Base-by-base conservation (phyloP, 2,113 vertebrate species). In the Electrona antarctica region DNA sequence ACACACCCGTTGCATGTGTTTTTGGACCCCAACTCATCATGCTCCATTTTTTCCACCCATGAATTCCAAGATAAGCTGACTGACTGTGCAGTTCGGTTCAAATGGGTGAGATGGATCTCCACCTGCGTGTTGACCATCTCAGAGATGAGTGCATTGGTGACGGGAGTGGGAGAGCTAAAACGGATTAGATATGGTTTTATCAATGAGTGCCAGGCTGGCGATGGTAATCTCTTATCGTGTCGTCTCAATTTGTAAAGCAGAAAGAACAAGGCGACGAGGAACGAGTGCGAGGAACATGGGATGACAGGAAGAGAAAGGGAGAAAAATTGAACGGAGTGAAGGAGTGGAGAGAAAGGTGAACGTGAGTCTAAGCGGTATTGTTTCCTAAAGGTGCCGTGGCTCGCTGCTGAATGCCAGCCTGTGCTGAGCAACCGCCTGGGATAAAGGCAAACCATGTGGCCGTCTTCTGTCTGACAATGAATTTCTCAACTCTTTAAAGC, bases 121-220 rank as follows among this genome's bases (percentile, higher is more conserved):
- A 77, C 33, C 54, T 33, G 93, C 90, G 85, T 87, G 82, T 84
- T 91, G 91, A 92, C 91, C 86, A 85, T 86, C 85, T 87, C 78
- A 84, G 85, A 87, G 86, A 94, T 51, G 83, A 92, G 91, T 74
- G 78, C 83, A 86, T 92, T 84, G 84, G 83, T 82, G 75, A 54
- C 89, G 89, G 89, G 82, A 79, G 68, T 74, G 82, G 60, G 73
- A 45, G 7, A 46, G 60, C 86, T 77, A 73, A 89, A 91, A 92
- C 90, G 90, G 88, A 92, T 93, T 94, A 90, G 92, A 92, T 85
- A 89, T 85, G 85, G 83, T 85, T 94, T 96, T 94, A 95, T 96
- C 92, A 92, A 73, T 75, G 88, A 93, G 85, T 89, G 84, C 80
- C 91, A 95, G 94, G 77, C 86, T 74, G 89, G 83, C 84, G 64